These are phyloP conservation scores for Channallabes apus DNA, from an alignment of 2,797 vertebrate species.

Conservation along the genomic window DNA sequence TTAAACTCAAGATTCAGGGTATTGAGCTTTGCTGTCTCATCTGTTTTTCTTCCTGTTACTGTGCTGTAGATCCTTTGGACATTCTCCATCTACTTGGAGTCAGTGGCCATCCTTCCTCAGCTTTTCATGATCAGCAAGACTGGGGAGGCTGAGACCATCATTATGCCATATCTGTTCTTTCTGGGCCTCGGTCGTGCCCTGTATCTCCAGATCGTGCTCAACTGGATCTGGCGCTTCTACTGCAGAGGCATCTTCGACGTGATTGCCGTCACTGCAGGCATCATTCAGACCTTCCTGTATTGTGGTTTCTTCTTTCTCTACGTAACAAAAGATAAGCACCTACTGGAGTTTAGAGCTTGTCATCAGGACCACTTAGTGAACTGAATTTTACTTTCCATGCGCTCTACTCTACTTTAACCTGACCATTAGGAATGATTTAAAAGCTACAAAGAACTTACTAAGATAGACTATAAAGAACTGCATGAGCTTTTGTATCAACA, in stretches of 20 bases:
- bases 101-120: slow-evolving; percentile 93
- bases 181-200: slow-evolving; percentile 93
- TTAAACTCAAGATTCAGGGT: background rate
- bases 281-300: slow-evolving; percentile 97
- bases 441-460: background rate
- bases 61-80: slow-evolving; percentile 91
- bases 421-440: background rate
- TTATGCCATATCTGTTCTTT: slow-evolving; percentile 93
- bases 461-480: background rate
- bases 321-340: slow-evolving; percentile 90
- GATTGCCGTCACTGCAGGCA: slow-evolving; percentile 94
- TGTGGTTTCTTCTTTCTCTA: slow-evolving; percentile 99
- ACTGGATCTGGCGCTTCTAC: slow-evolving; percentile 99
- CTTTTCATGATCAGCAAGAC: slow-evolving; percentile 99
- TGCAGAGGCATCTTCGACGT: slow-evolving; percentile 97
- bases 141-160: slow-evolving; percentile 96
- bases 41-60: background rate
- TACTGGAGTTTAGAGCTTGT: too few species aligned
- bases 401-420: background rate
- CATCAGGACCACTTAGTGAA: background rate
- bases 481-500: background rate
- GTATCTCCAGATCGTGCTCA: slow-evolving; percentile 95
- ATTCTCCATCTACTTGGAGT: slow-evolving; percentile 97
- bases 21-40: background rate
- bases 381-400: background rate